Conservation (phyloP, 2,797 vertebrate genomes). For the Dryobates pubescens region DNA sequence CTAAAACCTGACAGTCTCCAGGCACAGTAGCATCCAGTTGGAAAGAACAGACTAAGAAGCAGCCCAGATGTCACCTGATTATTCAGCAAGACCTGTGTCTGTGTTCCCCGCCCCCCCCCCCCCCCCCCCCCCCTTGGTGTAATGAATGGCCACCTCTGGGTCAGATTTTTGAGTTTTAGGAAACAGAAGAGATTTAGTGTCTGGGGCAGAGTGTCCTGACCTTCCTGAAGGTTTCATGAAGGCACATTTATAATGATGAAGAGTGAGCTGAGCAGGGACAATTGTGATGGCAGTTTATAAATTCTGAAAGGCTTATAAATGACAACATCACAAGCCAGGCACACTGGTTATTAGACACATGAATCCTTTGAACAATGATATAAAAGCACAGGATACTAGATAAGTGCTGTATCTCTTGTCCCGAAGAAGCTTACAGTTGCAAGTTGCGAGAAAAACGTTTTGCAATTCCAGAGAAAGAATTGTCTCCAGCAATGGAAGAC, state of each 20-base stretch:
- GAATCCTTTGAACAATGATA: neutral
- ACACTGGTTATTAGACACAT: conserved; percentile 1
- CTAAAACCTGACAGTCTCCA: neutral
- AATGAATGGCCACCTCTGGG: neutral
- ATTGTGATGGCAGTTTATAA: neutral
- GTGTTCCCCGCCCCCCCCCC: neutral
- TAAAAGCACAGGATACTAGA: neutral
- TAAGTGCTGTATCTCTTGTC: neutral
- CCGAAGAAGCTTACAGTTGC: neutral
- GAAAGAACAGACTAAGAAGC: neutral
- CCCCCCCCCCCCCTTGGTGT: neutral
- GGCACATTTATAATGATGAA: neutral
- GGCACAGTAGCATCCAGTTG: neutral
- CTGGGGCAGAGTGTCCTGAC: neutral
- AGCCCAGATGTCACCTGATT: neutral
- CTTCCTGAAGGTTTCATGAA: neutral
- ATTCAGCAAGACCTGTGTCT: neutral
- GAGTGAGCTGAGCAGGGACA: neutral
- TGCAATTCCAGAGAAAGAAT: neutral
- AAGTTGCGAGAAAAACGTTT: neutral
- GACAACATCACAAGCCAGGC: neutral
- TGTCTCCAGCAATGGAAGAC: neutral
- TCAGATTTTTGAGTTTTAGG: neutral
- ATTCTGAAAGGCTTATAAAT: conserved; percentile 34
- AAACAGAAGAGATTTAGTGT: neutral